Evolutionary conservation across 2,797 vertebrate genomes (phyloP), one percentile per base, ranked within the genome.

Genomic region (Botia almorhae): DNA sequence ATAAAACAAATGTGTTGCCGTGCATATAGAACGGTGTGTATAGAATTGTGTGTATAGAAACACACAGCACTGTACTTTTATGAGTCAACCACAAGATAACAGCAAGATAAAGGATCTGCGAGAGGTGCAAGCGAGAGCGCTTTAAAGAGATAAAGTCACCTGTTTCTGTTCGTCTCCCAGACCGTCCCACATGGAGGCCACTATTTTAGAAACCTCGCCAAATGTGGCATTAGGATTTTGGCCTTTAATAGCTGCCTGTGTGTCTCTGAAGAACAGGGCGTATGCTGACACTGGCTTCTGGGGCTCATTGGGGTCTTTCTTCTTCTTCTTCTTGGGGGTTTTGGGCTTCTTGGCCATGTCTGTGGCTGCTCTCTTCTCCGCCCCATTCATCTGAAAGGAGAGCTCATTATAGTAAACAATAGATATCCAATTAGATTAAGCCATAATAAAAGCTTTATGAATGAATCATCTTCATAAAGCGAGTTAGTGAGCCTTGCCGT

Each of bases 261-360:
- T 99, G 84, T 99, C 97, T 76, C 97, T 95, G 89, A 99, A 98
- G 92, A 99, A 99, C 85, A 99, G 89, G 17, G 97, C 97, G 73
- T 99, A 99, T 76, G 97, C 97, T 61, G 97, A 98, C 80, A 98
- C 97, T 0, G 97, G 97, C 88, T 98, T 98, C 90, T 98, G 96
- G 8, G 97, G 97, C 88, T 99, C 97, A 56, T 99, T 98, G 3
- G 97, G 97, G 78, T 98, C 97, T 92, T 98, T 99, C 93, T 97
- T 96, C 93, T 99, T 98, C 93, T 99, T 99, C 91, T 99, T 99
- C 91, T 99, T 99, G 82, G 97, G 97, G 63, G 97, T 98, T 94
- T 99, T 99, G 17, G 96, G 95, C 90, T 99, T 99, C 90, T 99
- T 99, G 76, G 94, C 94, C 89, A 96, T 92, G 86, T 99, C 97